Evolutionary conservation across 2,888 invertebrate species (phyloP), one percentile per base, ranked within the genome.

Genomic region (Crocallis elinguaria): DNA sequence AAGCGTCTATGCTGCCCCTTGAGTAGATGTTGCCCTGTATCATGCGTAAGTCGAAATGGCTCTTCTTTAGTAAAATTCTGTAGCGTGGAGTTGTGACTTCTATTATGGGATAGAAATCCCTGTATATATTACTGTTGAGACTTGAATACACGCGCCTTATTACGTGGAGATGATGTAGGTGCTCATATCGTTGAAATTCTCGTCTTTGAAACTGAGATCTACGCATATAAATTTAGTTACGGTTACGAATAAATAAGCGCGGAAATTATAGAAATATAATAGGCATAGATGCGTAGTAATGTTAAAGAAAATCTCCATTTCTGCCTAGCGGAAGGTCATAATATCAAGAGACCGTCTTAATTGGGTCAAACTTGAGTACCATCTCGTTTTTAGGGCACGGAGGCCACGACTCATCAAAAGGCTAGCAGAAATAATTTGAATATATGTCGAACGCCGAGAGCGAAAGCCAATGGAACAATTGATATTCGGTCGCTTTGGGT

Each of bases 41-140:
- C n/a, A n/a, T n/a, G n/a, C n/a, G n/a, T 19, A 19, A 14, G 32
- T 8, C 8, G 32, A 7, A 32, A n/a, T 8, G 14, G 30, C 6
- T 13, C 14, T n/a, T 12, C 16, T 50, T 21, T 43, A 43, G 50
- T 3, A 3, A n/a, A 12, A n/a, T 17, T 2, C 8, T 39, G 17
- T 30, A 30, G 5, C 5, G 21, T 21, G 8, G 57, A 60, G 50
- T 63, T 51, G 55, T 54, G 59, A 44, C 43, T 65, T 67, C 69
- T 69, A 70, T 74, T 68, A 70, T 39, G 57, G 36, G 56, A 45
- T 49, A 60, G 66, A 67, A 69, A 73, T 72, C 72, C 66, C 66
- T 68, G 67, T 64, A 70, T 64, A 69, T 38, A 69, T 66, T 61
- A 66, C 66, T 46, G 59, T 58, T 37, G 66, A 71, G 68, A 64